Evolutionary conservation across 2,797 vertebrate genomes (phyloP), one percentile per base, ranked within the genome.

Genomic region (Xenops minutus): DNA sequence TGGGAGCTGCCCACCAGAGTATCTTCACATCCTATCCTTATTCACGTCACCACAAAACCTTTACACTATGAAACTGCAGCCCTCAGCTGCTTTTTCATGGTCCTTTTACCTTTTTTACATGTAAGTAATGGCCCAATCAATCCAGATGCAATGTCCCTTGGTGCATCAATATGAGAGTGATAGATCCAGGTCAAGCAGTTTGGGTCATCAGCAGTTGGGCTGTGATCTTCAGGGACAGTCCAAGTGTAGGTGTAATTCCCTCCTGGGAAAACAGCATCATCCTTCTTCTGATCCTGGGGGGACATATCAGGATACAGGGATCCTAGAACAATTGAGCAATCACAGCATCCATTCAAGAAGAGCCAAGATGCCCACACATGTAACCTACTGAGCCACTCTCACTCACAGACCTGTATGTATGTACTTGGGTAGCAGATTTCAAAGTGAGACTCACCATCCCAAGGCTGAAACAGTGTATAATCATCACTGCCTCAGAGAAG

Each of bases 151-250:
- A 98, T 98, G 93, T 98, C 98, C 93, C 96, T 97, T 52, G 98
- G 98, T 52, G 98, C 98, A 93, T 98, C 97, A 74, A 98, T 73
- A 41, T 98, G 98, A 67, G 98, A 98, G 93, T 98, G 98, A 86
- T 98, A 98, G 66, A 98, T 97, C 98, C 98, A 98, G 12, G 98
- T 98, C 88, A 98, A 97, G 83, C 98, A 98, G 66, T 96, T 96
- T 51, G 98, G 97, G 54, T 98, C 98, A 69, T 96, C 97, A 90
- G 93, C 89, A 22, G 97, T 98, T 32, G 98, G 98, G 63, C 97
- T 96, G 54, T 98, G 98, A 75, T 97, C 95, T 89, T 98, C 95
- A 88, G 97, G 97, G 55, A 98, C 92, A 63, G 95, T 98, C 98
- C 98, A 98, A 24, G 94, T 98, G 63, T 98, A 98, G 4, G 96